Conservation (phyloP, 2,113 vertebrate genomes). For the Brachypteracias leptosomus region DNA sequence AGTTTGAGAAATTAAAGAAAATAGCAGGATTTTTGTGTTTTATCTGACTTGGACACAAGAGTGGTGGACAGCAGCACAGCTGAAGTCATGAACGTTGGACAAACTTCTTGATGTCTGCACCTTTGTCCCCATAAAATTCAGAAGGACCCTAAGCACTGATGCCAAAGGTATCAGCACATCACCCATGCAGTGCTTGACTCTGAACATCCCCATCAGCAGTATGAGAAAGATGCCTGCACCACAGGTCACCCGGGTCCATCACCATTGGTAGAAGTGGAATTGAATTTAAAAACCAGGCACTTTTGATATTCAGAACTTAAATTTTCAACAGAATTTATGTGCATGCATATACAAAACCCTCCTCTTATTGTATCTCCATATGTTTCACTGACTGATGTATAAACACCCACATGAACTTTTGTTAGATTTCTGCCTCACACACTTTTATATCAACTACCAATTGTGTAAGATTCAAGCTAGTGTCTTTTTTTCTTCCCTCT, state of each 20-base stretch:
- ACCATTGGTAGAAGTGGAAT: fast-evolving
- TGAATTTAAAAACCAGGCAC: neutral
- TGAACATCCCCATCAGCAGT: neutral
- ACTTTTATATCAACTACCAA: neutral
- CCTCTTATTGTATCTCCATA: neutral
- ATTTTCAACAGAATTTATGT: neutral
- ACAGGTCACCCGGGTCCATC: neutral
- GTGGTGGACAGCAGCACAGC: neutral
- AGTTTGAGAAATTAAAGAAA: neutral
- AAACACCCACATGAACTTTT: neutral
- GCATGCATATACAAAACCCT: neutral
- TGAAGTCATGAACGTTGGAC: fast-evolving
- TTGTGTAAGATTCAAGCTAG: neutral
- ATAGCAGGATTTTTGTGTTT: neutral
- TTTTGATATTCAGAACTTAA: neutral
- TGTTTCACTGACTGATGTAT: neutral
- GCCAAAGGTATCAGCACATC: neutral
- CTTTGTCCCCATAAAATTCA: neutral
- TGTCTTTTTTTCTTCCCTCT: neutral
- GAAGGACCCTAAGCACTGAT: neutral
- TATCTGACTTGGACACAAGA: neutral
- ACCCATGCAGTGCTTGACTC: neutral
- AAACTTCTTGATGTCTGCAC: neutral
- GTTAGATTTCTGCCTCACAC: neutral
- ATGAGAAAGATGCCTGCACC: fast-evolving